Percentiles rank a stretch among this genome's conserved stretches.
Conservation (phyloP, 2,888 invertebrate genomes). For the Spilosoma lubricipeda region DNA sequence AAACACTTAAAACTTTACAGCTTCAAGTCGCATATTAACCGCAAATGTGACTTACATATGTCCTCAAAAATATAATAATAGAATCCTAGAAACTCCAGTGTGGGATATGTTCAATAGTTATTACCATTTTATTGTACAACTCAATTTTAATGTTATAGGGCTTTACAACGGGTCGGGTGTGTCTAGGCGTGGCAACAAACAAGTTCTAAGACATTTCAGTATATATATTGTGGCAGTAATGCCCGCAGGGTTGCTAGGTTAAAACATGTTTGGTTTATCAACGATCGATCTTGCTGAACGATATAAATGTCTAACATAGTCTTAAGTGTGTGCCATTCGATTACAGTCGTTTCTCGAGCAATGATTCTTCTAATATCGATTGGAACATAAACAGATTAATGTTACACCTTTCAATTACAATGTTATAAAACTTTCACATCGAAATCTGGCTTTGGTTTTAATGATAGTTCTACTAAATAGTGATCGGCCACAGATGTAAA, state of each 20-base stretch:
- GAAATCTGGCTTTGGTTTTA: background rate
- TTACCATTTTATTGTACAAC: constrained; percentile 18
- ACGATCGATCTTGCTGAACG: constrained; percentile 26
- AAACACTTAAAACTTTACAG: background rate
- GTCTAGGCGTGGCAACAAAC: constrained; percentile 20
- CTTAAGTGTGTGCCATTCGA: constrained; percentile 16
- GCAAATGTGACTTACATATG: background rate
- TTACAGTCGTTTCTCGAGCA: constrained; percentile 21
- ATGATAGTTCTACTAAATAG: background rate
- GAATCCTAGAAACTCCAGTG: background rate
- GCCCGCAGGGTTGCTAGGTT: constrained; percentile 36
- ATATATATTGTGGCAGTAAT: constrained; percentile 16
- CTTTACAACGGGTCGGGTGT: constrained; percentile 18
- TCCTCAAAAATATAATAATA: background rate
- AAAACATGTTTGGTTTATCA: constrained; percentile 30
- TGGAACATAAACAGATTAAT: background rate
- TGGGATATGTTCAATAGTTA: background rate
- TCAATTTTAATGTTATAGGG: constrained; percentile 18
- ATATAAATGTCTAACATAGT: constrained; percentile 19
- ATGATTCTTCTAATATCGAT: constrained; percentile 16
- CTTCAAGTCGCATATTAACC: background rate
- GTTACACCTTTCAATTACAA: background rate
- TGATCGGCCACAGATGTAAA: background rate
- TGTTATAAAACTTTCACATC: background rate
- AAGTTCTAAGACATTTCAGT: constrained; percentile 9